phyloP scores from a whole-genome alignment of 2,113 vertebrate species.

The Tetraodon nigroviridis region DNA sequence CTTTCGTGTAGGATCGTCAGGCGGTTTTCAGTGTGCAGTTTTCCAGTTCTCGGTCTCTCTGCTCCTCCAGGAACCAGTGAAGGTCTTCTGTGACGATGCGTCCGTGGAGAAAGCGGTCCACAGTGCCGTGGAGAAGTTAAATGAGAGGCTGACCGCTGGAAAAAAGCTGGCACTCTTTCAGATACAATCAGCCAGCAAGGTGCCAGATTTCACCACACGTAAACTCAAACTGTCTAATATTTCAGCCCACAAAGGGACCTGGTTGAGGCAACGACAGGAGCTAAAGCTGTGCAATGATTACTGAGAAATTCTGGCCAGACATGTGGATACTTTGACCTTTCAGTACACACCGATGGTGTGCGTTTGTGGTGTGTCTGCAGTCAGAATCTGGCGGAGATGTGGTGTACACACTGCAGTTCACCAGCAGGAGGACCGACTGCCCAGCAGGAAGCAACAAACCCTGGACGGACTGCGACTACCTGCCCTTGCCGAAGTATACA shows the following conservation, averaged over 20 bases:
- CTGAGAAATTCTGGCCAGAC: slow-evolving; percentile 28
- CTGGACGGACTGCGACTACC: slow-evolving; percentile 83
- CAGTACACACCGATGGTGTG: slow-evolving; percentile 1
- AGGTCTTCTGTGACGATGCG: slow-evolving; percentile 59
- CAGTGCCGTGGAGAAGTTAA: slow-evolving; percentile 47
- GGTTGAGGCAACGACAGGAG: not conserved
- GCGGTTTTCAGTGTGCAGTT: no score
- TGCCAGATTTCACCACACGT: slow-evolving; percentile 1
- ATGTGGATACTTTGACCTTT: slow-evolving; percentile 22
- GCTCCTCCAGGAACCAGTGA: not conserved
- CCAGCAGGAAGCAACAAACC: slow-evolving; percentile 50
- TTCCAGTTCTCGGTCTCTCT: not conserved
- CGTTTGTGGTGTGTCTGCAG: slow-evolving; percentile 59
- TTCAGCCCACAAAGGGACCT: no score
- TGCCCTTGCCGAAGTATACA: slow-evolving; percentile 65
- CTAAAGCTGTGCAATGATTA: slow-evolving; percentile 5
- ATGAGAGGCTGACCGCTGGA: slow-evolving; percentile 26
- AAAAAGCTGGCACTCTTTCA: slow-evolving; percentile 59
- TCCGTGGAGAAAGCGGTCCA: slow-evolving; percentile 35
- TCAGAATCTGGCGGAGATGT: slow-evolving; percentile 51
- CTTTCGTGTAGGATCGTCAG: no score
- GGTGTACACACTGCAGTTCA: slow-evolving; percentile 72
- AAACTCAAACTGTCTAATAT: no score
- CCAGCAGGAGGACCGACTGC: slow-evolving; percentile 76
- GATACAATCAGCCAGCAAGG: slow-evolving; percentile 55